Percentiles rank a stretch among this genome's conserved stretches.
These are phyloP conservation scores for Heliconius hewitsoni DNA, from an alignment of 1,140 invertebrate species.

Conservation along the genomic window DNA sequence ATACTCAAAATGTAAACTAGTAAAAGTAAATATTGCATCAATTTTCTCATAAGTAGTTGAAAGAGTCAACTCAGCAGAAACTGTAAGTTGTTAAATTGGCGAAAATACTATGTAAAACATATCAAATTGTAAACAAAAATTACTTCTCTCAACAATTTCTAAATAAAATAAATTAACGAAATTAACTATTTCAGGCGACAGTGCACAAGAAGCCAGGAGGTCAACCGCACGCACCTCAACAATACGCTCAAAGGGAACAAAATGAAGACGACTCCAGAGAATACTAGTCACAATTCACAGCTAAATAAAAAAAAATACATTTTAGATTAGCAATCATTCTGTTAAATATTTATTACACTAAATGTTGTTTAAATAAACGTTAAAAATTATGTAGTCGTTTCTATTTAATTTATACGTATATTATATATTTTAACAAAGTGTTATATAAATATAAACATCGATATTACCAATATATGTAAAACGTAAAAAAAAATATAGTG, in stretches of 20 bases:
- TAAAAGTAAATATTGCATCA: too few relatives aligned
- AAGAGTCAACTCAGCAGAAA: too few relatives aligned
- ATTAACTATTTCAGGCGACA: conserved; percentile 54
- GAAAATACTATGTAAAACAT: too few relatives aligned
- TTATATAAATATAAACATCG: too few relatives aligned
- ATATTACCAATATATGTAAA: too few relatives aligned
- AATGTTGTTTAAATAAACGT: conserved; percentile 45
- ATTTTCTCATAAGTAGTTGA: too few relatives aligned
- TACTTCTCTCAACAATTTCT: too few relatives aligned
- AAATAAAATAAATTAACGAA: neutral
- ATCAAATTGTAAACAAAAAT: too few relatives aligned
- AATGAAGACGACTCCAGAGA: conserved; percentile 64
- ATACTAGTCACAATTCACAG: conserved; percentile 59
- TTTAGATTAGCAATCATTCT: conserved; percentile 41
- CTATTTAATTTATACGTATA: conserved; percentile 16
- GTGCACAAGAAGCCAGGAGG: conserved; percentile 71
- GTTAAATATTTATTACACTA: conserved; percentile 59
- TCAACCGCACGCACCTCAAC: conserved; percentile 48
- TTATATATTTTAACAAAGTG: too few relatives aligned
- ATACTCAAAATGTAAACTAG: too few relatives aligned
- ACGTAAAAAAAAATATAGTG: neutral
- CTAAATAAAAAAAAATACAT: conserved; percentile 21
- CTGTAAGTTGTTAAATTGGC: too few relatives aligned
- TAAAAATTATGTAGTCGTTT: conserved; percentile 26
- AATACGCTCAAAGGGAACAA: conserved; percentile 57